Evolutionary conservation across 2,113 vertebrate species (phyloP), one percentile per base, ranked within the genome.

Genomic region (Sebastes fasciatus): DNA sequence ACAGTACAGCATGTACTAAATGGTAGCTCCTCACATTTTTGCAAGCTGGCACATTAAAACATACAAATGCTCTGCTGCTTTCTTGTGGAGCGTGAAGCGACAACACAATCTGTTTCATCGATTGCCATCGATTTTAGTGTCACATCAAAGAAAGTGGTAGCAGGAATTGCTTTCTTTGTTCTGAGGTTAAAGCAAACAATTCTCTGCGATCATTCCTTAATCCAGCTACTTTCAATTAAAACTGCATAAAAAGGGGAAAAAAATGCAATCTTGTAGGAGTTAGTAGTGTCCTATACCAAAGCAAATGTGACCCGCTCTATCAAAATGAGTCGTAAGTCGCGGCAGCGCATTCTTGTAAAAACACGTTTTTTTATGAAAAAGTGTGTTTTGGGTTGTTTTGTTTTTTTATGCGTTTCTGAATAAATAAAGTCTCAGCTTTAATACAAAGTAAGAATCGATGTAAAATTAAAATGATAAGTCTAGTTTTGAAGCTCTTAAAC

Each of bases 41-140:
- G 34, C 34, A 34, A 34, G 11, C 14, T 52, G 43, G 17, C 40
- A 16, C 43, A 60, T 34, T 34, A 34, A 34, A 34, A 34, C 16
- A 61, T 60, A 16, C 8, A 62, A n/a, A 63, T 80, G 17, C 55
- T 57, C 4, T 67, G 65, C 2, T 68, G n/a, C 63, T 77, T 23
- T 70, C 83, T 69, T 72, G n/a, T 61, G 4, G 64, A 46, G 43
- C 34, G 3, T 42, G 14, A 61, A 54, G 63, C 49, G 26, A 79
- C 40, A 71, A 45, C 34, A 34, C 3, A 34, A 76, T 58, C 52
- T 23, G 14, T 21, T 52, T 79, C 46, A 62, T 14, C 57, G 43
- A 74, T 65, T 68, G 11, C 69, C 54, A 58, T 52, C 34, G 67
- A 49, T 63, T 82, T 70, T 21, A 16, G 10, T 65, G 61, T 75